Evolutionary conservation across 2,797 vertebrate species (phyloP).

Genomic region (Pyrocephalus nanus): DNA sequence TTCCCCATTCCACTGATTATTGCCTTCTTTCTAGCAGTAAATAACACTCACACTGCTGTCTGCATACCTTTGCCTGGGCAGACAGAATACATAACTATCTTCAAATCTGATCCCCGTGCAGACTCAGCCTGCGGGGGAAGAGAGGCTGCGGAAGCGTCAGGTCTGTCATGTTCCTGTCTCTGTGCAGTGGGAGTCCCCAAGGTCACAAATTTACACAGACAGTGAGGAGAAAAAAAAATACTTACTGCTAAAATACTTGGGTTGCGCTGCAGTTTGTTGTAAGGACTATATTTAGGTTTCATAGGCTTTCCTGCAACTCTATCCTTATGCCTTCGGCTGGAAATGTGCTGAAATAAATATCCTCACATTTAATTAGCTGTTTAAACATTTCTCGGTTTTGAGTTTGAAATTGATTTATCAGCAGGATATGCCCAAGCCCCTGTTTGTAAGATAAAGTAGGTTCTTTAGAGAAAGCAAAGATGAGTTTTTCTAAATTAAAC

Average conservation of each 20-base stretch:
- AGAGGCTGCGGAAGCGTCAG: background rate
- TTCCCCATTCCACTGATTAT: background rate
- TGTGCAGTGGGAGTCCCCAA: background rate
- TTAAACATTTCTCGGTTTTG: conserved; percentile 17
- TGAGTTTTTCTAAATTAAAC: conserved; percentile 39
- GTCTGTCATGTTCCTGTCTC: background rate
- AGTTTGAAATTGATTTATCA: conserved; percentile 34
- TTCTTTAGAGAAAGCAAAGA: conserved; percentile 6
- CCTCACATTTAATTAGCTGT: conserved; percentile 58
- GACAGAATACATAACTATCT: conserved; percentile 11
- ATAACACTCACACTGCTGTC: background rate
- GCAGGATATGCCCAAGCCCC: background rate
- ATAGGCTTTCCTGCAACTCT: conserved; percentile 93
- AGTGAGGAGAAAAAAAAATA: conserved; percentile 44
- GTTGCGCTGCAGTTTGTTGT: conserved; percentile 92
- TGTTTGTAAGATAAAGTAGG: background rate
- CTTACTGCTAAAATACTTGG: conserved; percentile 89
- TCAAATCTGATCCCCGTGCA: background rate
- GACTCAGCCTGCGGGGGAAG: background rate
- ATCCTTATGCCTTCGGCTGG: conserved; percentile 98
- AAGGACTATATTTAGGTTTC: conserved; percentile 97
- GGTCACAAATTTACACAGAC: conserved; percentile 11
- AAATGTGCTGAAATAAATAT: conserved; percentile 89
- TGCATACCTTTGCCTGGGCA: background rate
- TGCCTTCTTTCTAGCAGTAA: conserved; percentile 1